These are phyloP conservation scores for Xenentodon cancila DNA, from an alignment of 2,797 vertebrate species.

Conservation along the genomic window DNA sequence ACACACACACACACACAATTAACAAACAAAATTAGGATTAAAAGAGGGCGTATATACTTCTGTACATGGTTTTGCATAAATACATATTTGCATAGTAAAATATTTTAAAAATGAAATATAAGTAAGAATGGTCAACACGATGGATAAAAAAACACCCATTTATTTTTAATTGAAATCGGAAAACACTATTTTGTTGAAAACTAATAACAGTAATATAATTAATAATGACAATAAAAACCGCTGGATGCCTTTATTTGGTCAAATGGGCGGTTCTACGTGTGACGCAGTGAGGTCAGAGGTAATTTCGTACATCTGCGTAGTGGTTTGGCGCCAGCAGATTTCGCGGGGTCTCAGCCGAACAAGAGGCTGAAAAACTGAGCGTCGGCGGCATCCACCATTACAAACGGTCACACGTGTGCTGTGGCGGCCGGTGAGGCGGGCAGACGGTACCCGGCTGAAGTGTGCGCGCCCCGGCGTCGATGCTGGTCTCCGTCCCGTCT, in stretches of 20 bases:
- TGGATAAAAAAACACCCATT: no score
- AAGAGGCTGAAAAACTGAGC: background rate
- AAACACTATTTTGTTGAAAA: no score
- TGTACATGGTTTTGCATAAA: no score
- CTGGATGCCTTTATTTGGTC: conserved; percentile 18
- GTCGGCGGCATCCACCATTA: background rate
- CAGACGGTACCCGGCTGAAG: background rate
- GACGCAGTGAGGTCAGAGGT: conserved; percentile 79
- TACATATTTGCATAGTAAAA: no score
- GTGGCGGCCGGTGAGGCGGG: background rate
- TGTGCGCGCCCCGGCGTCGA: background rate
- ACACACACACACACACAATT: no score
- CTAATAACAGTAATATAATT: no score
- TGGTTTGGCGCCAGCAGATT: conserved; percentile 85
- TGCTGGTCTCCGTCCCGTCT: background rate
- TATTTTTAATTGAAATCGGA: no score
- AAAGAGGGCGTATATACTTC: no score
- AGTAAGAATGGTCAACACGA: no score
- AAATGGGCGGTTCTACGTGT: conserved; percentile 44
- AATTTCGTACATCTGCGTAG: conserved; percentile 68
- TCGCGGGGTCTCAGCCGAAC: conserved; percentile 71
- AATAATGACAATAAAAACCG: no score
- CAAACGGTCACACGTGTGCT: background rate
- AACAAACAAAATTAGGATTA: no score
- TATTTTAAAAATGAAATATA: no score